Evolutionary conservation across 2,888 invertebrate species (phyloP).

Genomic region (Cerastis leucographa): DNA sequence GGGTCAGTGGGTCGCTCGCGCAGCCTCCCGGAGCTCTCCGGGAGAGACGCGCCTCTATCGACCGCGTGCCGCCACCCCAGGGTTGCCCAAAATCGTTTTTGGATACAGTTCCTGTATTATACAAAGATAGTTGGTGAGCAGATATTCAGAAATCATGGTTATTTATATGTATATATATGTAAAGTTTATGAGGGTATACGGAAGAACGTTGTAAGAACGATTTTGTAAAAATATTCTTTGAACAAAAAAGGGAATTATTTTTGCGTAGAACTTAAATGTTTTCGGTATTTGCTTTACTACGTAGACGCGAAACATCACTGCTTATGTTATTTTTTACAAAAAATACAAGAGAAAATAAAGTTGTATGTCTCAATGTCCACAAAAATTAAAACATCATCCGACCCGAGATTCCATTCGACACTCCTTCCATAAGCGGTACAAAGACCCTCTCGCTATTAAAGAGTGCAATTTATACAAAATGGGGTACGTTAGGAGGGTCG

Average conservation of each 20-base stretch:
- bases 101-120: constrained; percentile 8
- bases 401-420: constrained; percentile 66
- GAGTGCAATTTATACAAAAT: constrained; percentile 82
- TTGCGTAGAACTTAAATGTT: not conserved
- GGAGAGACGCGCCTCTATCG: constrained; percentile 89
- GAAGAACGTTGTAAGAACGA: not conserved
- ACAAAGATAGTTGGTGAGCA: not conserved
- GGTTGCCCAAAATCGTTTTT: constrained; percentile 76
- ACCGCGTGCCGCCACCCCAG: constrained; percentile 85
- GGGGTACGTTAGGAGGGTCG: constrained; percentile 81
- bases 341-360: not conserved
- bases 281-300: not conserved
- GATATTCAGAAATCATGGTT: not conserved
- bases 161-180: not conserved
- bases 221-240: not conserved
- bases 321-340: not conserved
- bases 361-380: not conserved
- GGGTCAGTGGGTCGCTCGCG: constrained; percentile 93
- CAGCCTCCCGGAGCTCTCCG: constrained; percentile 88
- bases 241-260: not conserved
- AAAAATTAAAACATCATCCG: constrained; percentile 61
- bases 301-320: not conserved
- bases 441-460: constrained; percentile 81
- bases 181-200: not conserved
- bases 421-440: constrained; percentile 72